Percentiles rank a stretch among this genome's conserved stretches.
Conservation (phyloP, 2,797 vertebrate species). For the Leucoraja ocellata region DNA sequence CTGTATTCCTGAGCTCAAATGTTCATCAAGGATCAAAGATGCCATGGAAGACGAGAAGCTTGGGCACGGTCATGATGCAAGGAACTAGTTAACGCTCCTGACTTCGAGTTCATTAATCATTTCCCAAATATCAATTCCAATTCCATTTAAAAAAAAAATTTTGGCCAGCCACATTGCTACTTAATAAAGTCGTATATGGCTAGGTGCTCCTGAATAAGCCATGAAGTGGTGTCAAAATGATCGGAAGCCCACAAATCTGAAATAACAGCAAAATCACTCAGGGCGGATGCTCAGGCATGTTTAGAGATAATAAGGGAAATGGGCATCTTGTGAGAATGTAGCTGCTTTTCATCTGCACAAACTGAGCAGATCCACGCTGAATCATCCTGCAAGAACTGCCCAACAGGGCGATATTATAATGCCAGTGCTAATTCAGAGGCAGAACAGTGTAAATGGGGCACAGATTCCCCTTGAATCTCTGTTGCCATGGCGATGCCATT, state of each 20-base stretch:
- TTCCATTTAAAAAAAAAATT: too few relatives aligned
- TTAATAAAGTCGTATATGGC: neutral
- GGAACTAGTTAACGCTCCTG: neutral
- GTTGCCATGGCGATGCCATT: slow-evolving; percentile 35
- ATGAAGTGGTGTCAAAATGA: neutral
- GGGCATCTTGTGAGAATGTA: neutral
- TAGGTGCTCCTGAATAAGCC: neutral
- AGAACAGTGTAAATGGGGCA: slow-evolving; percentile 26
- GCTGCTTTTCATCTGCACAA: neutral
- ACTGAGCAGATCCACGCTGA: neutral
- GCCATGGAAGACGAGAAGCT: neutral
- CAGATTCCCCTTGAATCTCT: slow-evolving; percentile 18
- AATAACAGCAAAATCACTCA: neutral
- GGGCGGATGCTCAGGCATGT: neutral
- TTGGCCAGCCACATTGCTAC: neutral
- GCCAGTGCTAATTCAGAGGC: slow-evolving; percentile 8
- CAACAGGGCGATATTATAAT: neutral
- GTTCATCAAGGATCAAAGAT: neutral
- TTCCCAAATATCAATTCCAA: neutral
- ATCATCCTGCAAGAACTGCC: neutral
- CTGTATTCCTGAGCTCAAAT: neutral
- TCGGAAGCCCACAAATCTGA: neutral
- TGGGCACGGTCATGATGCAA: neutral
- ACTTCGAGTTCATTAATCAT: neutral
- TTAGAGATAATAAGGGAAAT: neutral